Percentiles rank a stretch among this genome's conserved stretches.
These are phyloP conservation scores for Anas acuta DNA, from an alignment of 2,797 vertebrate species.

Conservation along the genomic window DNA sequence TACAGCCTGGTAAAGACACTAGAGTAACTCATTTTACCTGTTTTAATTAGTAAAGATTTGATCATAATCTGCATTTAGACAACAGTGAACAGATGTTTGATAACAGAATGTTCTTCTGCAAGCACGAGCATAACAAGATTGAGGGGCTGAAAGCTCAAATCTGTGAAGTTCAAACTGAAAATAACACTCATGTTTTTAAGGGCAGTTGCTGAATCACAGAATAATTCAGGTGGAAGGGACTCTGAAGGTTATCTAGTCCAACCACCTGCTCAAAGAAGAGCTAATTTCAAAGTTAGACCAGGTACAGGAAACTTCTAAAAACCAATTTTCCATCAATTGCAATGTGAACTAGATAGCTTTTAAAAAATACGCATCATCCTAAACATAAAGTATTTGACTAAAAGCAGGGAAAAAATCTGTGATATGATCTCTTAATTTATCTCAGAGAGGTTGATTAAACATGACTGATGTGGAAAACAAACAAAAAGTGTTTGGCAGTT, in stretches of 20 bases:
- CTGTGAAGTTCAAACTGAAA: constrained; percentile 48
- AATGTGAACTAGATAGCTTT: not conserved
- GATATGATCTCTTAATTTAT: not conserved
- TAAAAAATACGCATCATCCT: not conserved
- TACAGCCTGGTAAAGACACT: not conserved
- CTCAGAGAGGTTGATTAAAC: not conserved
- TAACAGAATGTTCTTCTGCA: not conserved
- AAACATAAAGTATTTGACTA: not conserved
- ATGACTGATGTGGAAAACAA: not conserved
- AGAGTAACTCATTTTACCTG: not conserved
- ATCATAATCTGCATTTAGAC: not conserved
- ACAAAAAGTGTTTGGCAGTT: not conserved
- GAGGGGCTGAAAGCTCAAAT: constrained; percentile 3
- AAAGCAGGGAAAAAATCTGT: not conserved
- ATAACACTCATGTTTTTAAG: not conserved
- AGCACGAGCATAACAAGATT: not conserved
- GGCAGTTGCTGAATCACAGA: constrained; percentile 16
- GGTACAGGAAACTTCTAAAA: not conserved
- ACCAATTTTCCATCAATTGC: not conserved
- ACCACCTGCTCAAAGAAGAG: not conserved
- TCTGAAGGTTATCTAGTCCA: not conserved
- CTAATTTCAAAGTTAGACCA: not conserved
- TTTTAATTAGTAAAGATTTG: not conserved
- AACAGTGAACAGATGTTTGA: constrained; percentile 46
- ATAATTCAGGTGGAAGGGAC: not conserved